Conservation (phyloP, 2,888 invertebrate genomes). For the Mesorhabditis belari region DNA sequence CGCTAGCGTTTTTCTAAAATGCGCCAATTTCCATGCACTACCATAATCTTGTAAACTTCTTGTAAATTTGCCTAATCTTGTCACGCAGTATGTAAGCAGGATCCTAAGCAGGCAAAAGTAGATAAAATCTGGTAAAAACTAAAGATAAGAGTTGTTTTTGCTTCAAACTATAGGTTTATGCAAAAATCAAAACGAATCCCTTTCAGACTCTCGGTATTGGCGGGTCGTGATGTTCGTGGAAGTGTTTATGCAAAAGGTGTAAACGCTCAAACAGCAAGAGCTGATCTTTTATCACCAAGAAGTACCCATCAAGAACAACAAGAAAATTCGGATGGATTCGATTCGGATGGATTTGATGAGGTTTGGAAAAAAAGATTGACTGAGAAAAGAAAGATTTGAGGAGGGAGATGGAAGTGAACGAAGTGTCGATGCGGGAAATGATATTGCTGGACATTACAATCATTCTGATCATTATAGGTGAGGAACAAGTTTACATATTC, state of each 20-base stretch:
- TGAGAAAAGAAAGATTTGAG: slow-evolving; percentile 13
- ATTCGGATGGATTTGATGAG: slow-evolving; percentile 33
- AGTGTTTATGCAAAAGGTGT: not conserved
- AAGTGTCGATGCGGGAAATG: slow-evolving; percentile 12
- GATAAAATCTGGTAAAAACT: too few species aligned
- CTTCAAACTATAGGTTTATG: not conserved
- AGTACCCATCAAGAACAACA: not conserved
- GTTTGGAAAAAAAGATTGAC: slow-evolving; percentile 10
- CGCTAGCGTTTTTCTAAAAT: not conserved
- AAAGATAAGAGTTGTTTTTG: not conserved
- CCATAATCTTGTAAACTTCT: too few species aligned
- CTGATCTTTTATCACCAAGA: not conserved
- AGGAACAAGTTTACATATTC: not conserved
- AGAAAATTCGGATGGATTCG: slow-evolving; percentile 9
- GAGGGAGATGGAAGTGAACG: slow-evolving; percentile 1
- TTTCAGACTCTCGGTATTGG: slow-evolving; percentile 20
- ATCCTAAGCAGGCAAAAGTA: too few species aligned
- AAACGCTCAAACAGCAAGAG: not conserved
- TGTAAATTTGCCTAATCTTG: too few species aligned
- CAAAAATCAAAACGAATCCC: not conserved
- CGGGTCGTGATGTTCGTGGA: slow-evolving; percentile 22
- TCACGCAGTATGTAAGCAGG: too few species aligned
- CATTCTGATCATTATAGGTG: slow-evolving; percentile 27
- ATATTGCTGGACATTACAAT: slow-evolving; percentile 31
- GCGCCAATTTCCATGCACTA: not conserved